Percentiles rank a stretch among this genome's conserved stretches.
phyloP scores from a whole-genome alignment of 2,113 vertebrate genomes.

The Calypte anna region DNA sequence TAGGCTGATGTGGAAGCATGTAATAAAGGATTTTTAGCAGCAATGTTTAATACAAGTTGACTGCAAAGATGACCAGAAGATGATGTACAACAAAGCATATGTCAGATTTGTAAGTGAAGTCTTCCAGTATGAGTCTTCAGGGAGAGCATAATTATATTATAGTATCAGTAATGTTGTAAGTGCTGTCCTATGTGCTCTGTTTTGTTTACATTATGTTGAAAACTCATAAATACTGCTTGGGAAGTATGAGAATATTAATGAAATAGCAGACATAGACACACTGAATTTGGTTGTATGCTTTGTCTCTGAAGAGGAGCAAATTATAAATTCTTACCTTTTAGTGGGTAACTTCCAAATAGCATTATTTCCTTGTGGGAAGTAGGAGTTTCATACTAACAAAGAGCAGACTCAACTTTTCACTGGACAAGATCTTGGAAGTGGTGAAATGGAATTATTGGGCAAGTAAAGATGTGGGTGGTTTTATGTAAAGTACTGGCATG shows the following conservation, averaged over 20 bases:
- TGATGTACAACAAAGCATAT: background rate
- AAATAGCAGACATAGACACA: background rate
- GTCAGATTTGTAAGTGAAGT: background rate
- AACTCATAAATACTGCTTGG: background rate
- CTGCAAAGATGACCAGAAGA: background rate
- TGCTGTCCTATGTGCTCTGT: background rate
- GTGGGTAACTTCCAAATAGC: background rate
- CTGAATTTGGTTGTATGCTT: background rate
- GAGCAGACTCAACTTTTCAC: background rate
- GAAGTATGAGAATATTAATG: background rate
- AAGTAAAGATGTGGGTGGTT: background rate
- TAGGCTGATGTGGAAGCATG: background rate
- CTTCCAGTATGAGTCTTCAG: background rate
- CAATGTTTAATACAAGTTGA: background rate
- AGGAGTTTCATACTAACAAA: background rate
- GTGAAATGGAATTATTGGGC: background rate
- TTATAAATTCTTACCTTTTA: background rate
- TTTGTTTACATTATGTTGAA: background rate
- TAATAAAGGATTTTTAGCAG: slow-evolving; percentile 5
- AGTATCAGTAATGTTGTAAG: background rate
- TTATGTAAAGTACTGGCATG: background rate
- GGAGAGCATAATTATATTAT: background rate
- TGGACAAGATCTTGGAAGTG: background rate
- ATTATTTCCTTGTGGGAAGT: background rate
- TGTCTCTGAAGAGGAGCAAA: background rate